phyloP scores from a whole-genome alignment of 1,140 invertebrate genomes.

The Chironomus tepperi region DNA sequence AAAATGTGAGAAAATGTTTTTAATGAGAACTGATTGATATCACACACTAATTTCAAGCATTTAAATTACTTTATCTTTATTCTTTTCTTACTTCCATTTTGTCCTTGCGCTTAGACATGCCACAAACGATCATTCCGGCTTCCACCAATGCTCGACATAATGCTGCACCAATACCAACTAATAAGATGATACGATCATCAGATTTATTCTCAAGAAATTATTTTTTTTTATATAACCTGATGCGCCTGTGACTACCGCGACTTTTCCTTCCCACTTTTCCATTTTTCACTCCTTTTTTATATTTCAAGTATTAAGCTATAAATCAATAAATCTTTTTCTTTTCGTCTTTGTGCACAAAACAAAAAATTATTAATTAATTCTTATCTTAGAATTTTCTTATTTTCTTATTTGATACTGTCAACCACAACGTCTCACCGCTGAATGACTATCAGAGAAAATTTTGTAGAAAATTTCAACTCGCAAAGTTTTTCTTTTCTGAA shows the following conservation, averaged over 20 bases:
- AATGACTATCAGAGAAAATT: not conserved
- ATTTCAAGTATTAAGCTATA: not conserved
- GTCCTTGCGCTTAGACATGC: slow-evolving; percentile 43
- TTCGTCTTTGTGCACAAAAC: not conserved
- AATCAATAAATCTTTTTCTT: not conserved
- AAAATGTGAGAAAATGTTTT: too few species aligned
- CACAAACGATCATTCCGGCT: slow-evolving; percentile 48
- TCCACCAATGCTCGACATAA: slow-evolving; percentile 38
- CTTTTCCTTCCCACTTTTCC: slow-evolving; percentile 44
- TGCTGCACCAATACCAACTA: slow-evolving; percentile 43
- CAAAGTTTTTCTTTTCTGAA: not conserved
- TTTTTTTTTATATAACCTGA: slow-evolving; percentile 35
- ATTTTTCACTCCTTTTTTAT: slow-evolving; percentile 32
- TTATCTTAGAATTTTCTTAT: not conserved
- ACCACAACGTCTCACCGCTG: not conserved
- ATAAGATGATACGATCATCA: not conserved
- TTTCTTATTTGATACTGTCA: not conserved
- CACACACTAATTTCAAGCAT: too few species aligned
- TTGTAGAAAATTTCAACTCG: not conserved
- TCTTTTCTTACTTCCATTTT: slow-evolving; percentile 36
- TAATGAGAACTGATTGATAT: too few species aligned
- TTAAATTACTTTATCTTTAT: too few species aligned
- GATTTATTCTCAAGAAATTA: too few species aligned
- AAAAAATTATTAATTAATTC: not conserved
- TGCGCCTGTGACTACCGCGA: slow-evolving; percentile 48